These are phyloP conservation scores for Caenorhabditis afra DNA, from an alignment of 2,888 invertebrate species.

Conservation along the genomic window DNA sequence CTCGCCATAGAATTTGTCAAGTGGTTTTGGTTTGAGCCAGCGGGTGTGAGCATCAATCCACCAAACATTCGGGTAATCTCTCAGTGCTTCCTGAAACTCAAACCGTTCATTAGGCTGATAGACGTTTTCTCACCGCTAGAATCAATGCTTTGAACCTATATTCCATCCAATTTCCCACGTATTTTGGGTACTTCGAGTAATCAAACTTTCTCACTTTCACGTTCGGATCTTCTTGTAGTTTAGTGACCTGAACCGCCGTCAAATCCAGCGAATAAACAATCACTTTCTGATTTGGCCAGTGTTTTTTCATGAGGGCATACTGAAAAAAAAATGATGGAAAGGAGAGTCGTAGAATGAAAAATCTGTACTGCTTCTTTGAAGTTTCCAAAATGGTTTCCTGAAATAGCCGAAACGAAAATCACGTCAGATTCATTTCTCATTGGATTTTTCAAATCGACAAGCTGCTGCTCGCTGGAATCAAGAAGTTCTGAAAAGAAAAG, in stretches of 20 bases:
- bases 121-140: slow-evolving; percentile 24
- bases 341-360: neutral
- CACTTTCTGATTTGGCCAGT: slow-evolving; percentile 32
- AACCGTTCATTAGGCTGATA: too few relatives aligned
- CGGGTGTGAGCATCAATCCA: slow-evolving; percentile 37
- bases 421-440: slow-evolving; percentile 15
- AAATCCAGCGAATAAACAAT: slow-evolving; percentile 28
- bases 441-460: slow-evolving; percentile 5
- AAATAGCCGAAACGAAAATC: slow-evolving; percentile 28
- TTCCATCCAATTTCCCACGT: slow-evolving; percentile 37
- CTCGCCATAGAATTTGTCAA: slow-evolving; percentile 26
- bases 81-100: slow-evolving; percentile 19
- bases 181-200: slow-evolving; percentile 26
- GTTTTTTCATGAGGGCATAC: slow-evolving; percentile 15
- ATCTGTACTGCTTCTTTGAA: slow-evolving; percentile 14
- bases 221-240: slow-evolving; percentile 12
- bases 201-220: slow-evolving; percentile 13
- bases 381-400: slow-evolving; percentile 25
- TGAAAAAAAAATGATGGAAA: neutral
- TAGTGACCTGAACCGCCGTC: neutral
- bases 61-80: slow-evolving; percentile 35
- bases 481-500: slow-evolving; percentile 13
- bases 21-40: slow-evolving; percentile 29
- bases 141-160: slow-evolving; percentile 41
- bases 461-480: neutral